Conservation (phyloP, 2,888 invertebrate species). For the Agrotis ipsilon region DNA sequence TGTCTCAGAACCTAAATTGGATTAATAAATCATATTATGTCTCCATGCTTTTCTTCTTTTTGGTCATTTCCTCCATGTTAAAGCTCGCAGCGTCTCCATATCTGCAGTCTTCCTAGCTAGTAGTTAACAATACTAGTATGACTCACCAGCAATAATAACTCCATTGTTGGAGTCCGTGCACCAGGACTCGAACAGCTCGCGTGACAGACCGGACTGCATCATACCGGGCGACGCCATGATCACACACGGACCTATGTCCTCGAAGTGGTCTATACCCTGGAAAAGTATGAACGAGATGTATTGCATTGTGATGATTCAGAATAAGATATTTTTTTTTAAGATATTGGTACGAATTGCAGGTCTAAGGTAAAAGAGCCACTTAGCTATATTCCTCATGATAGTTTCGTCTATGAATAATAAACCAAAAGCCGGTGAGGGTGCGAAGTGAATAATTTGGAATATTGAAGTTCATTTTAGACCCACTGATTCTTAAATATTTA, state of each 20-base stretch:
- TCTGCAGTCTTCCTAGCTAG: not conserved
- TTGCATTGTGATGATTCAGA: too few relatives aligned
- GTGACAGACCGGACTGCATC: constrained; percentile 99
- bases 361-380: too few relatives aligned
- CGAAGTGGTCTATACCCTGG: constrained; percentile 99
- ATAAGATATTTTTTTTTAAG: too few relatives aligned
- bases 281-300: constrained; percentile 2
- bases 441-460: too few relatives aligned
- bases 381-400: too few relatives aligned
- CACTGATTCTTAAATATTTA: too few relatives aligned
- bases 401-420: too few relatives aligned
- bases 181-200: constrained; percentile 99
- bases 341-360: too few relatives aligned
- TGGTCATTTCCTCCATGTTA: not conserved
- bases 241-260: constrained; percentile 99
- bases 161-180: constrained; percentile 99
- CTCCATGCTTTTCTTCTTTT: not conserved
- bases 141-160: constrained; percentile 97
- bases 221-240: constrained; percentile 99
- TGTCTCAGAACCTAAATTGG: not conserved
- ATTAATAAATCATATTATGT: not conserved
- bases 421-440: too few relatives aligned
- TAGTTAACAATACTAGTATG: not conserved
- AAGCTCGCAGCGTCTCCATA: not conserved
- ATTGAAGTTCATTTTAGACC: too few relatives aligned